Evolutionary conservation across 2,888 invertebrate species (phyloP), one percentile per base, ranked within the genome.

Genomic region (Adelphocoris suturalis): DNA sequence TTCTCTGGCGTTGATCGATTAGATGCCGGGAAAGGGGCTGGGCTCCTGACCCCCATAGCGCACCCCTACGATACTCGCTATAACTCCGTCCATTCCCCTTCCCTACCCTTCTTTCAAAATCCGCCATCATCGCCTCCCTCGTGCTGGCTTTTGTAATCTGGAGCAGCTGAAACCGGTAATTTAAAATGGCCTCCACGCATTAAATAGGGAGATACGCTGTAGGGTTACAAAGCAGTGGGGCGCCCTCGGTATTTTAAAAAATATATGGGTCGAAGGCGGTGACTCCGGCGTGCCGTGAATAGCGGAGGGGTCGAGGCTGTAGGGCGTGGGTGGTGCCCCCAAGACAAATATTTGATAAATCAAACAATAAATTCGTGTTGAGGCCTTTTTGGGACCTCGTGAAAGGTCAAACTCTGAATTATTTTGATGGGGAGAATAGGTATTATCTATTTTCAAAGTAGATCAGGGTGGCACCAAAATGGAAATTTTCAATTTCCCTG

Each of bases 121-220:
- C 88, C 88, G 88, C 88, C 88, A 88, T 88, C 52, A n/a, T 88
- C 19, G 16, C 68, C 23, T 46, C 76, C 68, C 55, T 88, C 82
- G 76, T 27, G 47, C 46, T 16, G 52, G 78, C 88, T 88, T 78
- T 88, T 88, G 88, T 78, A 88, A 88, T 61, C 80, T 88, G 37
- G 88, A 78, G 88, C 88, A 88, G 88, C 88, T 88, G 88, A 88
- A 88, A 75, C 76, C 88, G n/a, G 88, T 88, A 76, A 88, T 88
- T 88, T 88, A 88, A 88, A 88, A 88, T 88, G 88, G 88, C 88
- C 88, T 88, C 88, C 86, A 86, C 86, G 75, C 61, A 68, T 47
- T 57, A 46, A 46, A 81, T 46, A 80, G 52, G 52, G 82, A 23
- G 82, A 52, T 68, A 61, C 61, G 61, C n/a, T 61, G 61, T 61